Base-by-base conservation (phyloP, 2,888 invertebrate genomes). In the Octodonta nipae region DNA sequence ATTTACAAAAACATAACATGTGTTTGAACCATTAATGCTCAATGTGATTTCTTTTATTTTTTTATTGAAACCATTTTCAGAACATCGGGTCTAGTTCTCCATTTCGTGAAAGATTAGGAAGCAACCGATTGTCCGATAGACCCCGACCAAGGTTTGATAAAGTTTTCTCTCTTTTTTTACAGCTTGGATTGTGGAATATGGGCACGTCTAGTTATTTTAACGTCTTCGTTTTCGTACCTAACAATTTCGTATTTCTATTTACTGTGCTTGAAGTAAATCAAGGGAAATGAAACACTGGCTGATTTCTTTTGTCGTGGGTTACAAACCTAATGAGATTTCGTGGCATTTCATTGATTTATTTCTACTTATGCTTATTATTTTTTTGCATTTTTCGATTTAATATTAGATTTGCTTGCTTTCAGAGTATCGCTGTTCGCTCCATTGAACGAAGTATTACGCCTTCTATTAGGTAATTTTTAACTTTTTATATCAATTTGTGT, bases 51-150 rank as follows among this genome's bases (percentile, higher is more conserved):
- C 10, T 2, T 17, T 10, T 26, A 33, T 24, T 27, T 13, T 22
- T 22, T 22, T 22, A 22, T 2, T 10, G 10, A 22, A 22, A 22
- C n/a, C 13, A 30, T 42, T 68, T 70, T 45, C 70, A 72, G 73
- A 70, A 66, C 51, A 67, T 66, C 49, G 67, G 66, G 35, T 66
- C 69, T 40, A 83, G 76, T 66, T 86, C 85, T 49, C 85, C 86
- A 51, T 87, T 86, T 70, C 73, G 88, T 57, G 89, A 88, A 66
- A 75, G 88, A 42, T 71, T 87, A 45, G 87, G 87, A 60, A 87
- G 86, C 68, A 87, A 85, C 59, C 76, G 87, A 38, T 68, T 86
- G 53, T 78, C 82, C 45, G 87, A 88, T 61, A 72, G 77, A 54
- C 71, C 73, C 38, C 72, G 86, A 60, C 84, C 87, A 64, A 81